Percentiles rank a stretch among this genome's conserved stretches.
phyloP scores from a whole-genome alignment of 2,797 vertebrate genomes.

The Petrocephalus sullivani region DNA sequence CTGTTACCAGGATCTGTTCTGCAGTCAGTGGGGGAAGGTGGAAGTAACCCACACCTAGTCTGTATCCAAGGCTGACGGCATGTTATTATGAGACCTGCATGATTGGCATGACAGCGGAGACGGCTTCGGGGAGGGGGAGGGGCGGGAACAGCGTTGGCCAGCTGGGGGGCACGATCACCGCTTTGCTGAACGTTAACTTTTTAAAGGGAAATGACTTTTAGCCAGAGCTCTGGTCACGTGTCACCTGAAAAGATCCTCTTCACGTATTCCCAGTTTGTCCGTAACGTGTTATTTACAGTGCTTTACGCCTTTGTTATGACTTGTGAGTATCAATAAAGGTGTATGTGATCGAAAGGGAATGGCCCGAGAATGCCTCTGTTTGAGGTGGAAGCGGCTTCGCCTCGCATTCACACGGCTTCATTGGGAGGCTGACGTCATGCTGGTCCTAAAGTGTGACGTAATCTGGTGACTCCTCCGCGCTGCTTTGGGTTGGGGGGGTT shows the following conservation, averaged over 20 bases:
- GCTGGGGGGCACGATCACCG: background rate
- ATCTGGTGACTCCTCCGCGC: background rate
- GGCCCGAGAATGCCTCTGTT: slow-evolving; percentile 14
- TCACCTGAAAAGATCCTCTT: background rate
- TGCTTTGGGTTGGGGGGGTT: background rate
- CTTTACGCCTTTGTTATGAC: background rate
- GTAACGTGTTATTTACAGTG: background rate
- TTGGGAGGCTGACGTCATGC: background rate
- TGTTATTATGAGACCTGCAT: slow-evolving; percentile 14
- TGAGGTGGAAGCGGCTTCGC: background rate
- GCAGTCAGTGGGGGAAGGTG: background rate
- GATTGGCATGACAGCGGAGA: background rate
- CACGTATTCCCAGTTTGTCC: background rate
- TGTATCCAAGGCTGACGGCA: background rate
- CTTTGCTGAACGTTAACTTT: background rate
- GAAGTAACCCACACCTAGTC: background rate
- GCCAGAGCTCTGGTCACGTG: background rate
- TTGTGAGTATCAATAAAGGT: background rate
- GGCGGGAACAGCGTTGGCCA: background rate
- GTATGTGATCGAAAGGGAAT: background rate
- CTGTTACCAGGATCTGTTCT: background rate
- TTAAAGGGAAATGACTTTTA: background rate
- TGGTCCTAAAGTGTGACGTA: background rate
- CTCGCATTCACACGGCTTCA: background rate
- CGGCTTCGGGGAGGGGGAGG: background rate